These are phyloP conservation scores for Onchidella celtica DNA, from an alignment of 2,888 invertebrate species.

Conservation along the genomic window DNA sequence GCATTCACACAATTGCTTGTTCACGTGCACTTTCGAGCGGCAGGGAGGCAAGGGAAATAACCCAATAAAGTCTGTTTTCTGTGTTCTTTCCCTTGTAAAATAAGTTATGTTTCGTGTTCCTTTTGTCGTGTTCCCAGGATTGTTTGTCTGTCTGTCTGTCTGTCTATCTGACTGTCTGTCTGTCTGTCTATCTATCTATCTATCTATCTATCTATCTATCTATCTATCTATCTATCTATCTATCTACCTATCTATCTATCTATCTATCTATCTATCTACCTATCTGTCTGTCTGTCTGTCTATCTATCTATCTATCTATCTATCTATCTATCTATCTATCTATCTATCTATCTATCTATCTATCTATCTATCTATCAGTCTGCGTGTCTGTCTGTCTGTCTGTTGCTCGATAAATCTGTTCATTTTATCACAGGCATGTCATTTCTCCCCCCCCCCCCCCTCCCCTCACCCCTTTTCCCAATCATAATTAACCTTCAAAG, in stretches of 20 bases:
- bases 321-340: slow-evolving; percentile 5
- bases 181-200: too few species aligned
- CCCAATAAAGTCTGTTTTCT: too few species aligned
- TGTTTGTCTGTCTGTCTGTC: slow-evolving; percentile 22
- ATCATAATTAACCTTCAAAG: not conserved
- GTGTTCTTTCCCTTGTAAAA: too few species aligned
- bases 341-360: slow-evolving; percentile 30
- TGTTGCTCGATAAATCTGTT: slow-evolving; percentile 24
- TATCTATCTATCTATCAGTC: slow-evolving; percentile 21
- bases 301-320: slow-evolving; percentile 34
- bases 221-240: slow-evolving; percentile 8
- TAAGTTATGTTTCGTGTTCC: too few species aligned
- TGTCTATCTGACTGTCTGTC: slow-evolving; percentile 11
- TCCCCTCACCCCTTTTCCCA: not conserved
- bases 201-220: slow-evolving; percentile 1
- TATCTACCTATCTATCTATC: slow-evolving; percentile 29
- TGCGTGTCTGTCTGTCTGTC: slow-evolving; percentile 14
- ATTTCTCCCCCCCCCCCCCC: not conserved
- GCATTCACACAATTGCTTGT: too few species aligned
- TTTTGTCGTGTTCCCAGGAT: too few species aligned
- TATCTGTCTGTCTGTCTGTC: slow-evolving; percentile 26
- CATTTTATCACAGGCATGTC: slow-evolving; percentile 7
- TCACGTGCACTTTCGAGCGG: too few species aligned
- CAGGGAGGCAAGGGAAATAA: too few species aligned
- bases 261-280: slow-evolving; percentile 16